A percentile compares a stretch with the other conserved stretches of the same genome.
Evolutionary conservation across 2,888 invertebrate genomes (phyloP).

Genomic region (Bombylius major): DNA sequence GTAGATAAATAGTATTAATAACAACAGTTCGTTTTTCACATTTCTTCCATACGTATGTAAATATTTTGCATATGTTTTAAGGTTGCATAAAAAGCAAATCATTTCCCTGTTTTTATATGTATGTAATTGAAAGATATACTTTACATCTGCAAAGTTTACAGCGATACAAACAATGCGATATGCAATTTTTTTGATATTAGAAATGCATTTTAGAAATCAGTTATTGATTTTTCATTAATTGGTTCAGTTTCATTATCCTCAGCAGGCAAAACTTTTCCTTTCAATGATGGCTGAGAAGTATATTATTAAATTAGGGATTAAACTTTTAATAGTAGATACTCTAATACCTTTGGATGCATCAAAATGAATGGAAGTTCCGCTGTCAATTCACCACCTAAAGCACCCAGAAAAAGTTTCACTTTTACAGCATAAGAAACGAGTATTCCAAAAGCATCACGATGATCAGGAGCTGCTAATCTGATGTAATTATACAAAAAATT

Average conservation of each 20-base stretch:
- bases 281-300: background rate
- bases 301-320: background rate
- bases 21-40: too few relatives aligned
- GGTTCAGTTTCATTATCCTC: background rate
- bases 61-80: too few relatives aligned
- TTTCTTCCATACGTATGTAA: too few relatives aligned
- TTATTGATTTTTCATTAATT: background rate
- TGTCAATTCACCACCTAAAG: slow-evolving; percentile 81
- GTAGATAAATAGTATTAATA: too few relatives aligned
- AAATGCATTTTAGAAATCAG: background rate
- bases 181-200: too few relatives aligned
- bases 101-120: too few relatives aligned
- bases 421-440: slow-evolving; percentile 92
- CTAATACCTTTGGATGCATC: slow-evolving; percentile 72
- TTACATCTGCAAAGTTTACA: too few relatives aligned
- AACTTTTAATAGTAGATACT: background rate
- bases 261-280: background rate
- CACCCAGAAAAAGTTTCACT: slow-evolving; percentile 85
- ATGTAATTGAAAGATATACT: too few relatives aligned
- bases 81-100: too few relatives aligned
- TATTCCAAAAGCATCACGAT: slow-evolving; percentile 88
- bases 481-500: background rate
- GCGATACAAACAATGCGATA: too few relatives aligned
- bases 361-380: slow-evolving; percentile 86
- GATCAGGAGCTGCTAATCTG: slow-evolving; percentile 61